Evolutionary conservation across 2,797 vertebrate genomes (phyloP), one percentile per base, ranked within the genome.

Genomic region (Danionella dracula): DNA sequence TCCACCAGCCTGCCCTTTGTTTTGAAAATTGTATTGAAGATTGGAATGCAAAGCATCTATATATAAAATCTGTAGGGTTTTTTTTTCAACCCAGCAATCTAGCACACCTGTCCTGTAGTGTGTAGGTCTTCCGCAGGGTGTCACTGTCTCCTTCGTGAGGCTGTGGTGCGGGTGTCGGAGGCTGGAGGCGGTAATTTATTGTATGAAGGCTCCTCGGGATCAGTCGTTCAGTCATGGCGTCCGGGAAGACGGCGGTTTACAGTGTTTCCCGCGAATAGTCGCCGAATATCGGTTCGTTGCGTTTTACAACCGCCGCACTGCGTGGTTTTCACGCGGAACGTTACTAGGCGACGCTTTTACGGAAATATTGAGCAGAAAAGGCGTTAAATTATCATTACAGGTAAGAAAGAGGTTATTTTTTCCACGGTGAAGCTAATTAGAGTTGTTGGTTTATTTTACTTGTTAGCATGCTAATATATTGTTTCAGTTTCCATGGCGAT

Each of bases 151-250:
- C 29, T 2, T 16, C 23, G 4, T 7, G 1, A 2, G 31, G 0
- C 45, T 67, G 63, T 34, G 44, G 49, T 67, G 56, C 63, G 29
- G 59, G 7, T 13, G 12, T 5, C 13, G 21, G 27, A 42, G 40
- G 44, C 40, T 63, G 65, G 65, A 64, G 71, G 65, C 71, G 38
- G 65, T 70, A 50, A 57, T 50, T 54, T 49, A 56, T 31, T 48
- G 32, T 19, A 27, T n/a, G 32, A 46, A 46, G 9, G n/a, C 34
- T 10, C 13, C 34, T 54, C 8, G 48, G 51, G 60, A 55, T 68
- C 65, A 68, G 51, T 65, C 46, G 45, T 37, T 58, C 31, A 55
- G 71, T 68, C 59, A 73, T 73, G 71, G 71, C 71, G 71, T 68
- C 59, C 46, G 41, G 32, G 59, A 68, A 50, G 70, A 44, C 56